Evolutionary conservation across 92 coral and sea anemone species (phyloP).

Genomic region (Parazoanthus atlanticus): DNA sequence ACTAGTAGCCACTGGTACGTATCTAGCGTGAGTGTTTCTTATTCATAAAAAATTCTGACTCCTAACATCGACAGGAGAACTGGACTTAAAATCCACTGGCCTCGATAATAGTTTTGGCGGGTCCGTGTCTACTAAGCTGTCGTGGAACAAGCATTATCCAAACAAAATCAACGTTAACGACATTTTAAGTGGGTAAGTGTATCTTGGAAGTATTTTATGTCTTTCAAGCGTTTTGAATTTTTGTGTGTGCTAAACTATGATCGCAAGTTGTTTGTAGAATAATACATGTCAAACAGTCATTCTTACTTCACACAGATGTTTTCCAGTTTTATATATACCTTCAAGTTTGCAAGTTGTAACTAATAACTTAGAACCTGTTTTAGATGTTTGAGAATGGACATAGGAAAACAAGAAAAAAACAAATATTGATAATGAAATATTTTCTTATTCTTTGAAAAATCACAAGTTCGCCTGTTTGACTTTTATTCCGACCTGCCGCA

Average conservation of each 20-base stretch:
- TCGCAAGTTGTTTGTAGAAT: neutral
- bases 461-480: neutral
- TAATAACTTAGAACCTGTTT: too few species aligned
- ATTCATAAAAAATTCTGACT: neutral
- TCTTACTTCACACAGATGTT: too few species aligned
- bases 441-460: too few species aligned
- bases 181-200: neutral
- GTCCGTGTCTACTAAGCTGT: neutral
- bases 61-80: neutral
- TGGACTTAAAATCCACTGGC: neutral
- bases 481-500: neutral
- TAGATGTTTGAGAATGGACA: too few species aligned
- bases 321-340: too few species aligned
- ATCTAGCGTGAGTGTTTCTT: too few species aligned
- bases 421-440: too few species aligned
- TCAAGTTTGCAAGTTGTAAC: too few species aligned
- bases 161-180: neutral
- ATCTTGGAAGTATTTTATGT: neutral
- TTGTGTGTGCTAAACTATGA: neutral
- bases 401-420: too few species aligned
- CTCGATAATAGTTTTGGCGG: neutral
- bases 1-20: too few species aligned
- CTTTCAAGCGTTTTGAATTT: too few species aligned
- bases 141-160: neutral
- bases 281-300: too few species aligned